Evolutionary conservation across 2,888 invertebrate genomes (phyloP).

Genomic region (Erebia palarica): DNA sequence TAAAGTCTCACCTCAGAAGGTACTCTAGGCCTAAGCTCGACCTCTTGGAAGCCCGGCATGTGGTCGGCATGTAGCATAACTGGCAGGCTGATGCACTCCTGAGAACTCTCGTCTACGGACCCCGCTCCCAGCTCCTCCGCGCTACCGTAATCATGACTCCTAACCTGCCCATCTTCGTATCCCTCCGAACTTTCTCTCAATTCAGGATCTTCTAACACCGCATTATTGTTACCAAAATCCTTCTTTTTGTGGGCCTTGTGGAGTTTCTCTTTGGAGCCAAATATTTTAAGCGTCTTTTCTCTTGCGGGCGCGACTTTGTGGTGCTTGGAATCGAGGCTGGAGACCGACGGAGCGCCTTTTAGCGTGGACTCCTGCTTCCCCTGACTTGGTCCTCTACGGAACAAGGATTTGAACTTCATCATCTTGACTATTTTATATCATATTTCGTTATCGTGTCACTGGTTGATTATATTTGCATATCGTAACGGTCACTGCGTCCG

Average conservation of each 20-base stretch:
- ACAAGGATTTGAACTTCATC: slow-evolving; percentile 96
- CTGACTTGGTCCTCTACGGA: slow-evolving; percentile 91
- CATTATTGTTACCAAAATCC: slow-evolving; percentile 77
- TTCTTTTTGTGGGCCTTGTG: slow-evolving; percentile 75
- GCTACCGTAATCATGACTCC: slow-evolving; percentile 69
- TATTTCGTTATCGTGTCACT: slow-evolving; percentile 70
- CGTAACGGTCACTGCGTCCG: slow-evolving; percentile 45
- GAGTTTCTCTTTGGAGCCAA: slow-evolving; percentile 80
- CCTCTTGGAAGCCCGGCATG: slow-evolving; percentile 78
- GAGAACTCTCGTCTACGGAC: slow-evolving; percentile 73
- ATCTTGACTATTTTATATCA: slow-evolving; percentile 81
- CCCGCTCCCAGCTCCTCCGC: slow-evolving; percentile 69
- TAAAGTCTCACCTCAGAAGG: slow-evolving; percentile 68
- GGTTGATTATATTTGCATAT: slow-evolving; percentile 55
- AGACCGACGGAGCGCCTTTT: slow-evolving; percentile 85
- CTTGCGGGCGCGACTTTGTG: slow-evolving; percentile 78
- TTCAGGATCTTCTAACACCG: slow-evolving; percentile 76
- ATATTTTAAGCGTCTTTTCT: slow-evolving; percentile 76
- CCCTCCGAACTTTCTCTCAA: slow-evolving; percentile 62
- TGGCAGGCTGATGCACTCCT: slow-evolving; percentile 77
- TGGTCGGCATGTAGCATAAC: slow-evolving; percentile 75
- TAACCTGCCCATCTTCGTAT: slow-evolving; percentile 65
- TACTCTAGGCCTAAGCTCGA: slow-evolving; percentile 70
- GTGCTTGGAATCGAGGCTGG: slow-evolving; percentile 85
- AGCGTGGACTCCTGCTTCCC: slow-evolving; percentile 79